A percentile compares a stretch with the other conserved stretches of the same genome.
phyloP scores from a whole-genome alignment of 2,888 invertebrate genomes.

The Melieria picta region DNA sequence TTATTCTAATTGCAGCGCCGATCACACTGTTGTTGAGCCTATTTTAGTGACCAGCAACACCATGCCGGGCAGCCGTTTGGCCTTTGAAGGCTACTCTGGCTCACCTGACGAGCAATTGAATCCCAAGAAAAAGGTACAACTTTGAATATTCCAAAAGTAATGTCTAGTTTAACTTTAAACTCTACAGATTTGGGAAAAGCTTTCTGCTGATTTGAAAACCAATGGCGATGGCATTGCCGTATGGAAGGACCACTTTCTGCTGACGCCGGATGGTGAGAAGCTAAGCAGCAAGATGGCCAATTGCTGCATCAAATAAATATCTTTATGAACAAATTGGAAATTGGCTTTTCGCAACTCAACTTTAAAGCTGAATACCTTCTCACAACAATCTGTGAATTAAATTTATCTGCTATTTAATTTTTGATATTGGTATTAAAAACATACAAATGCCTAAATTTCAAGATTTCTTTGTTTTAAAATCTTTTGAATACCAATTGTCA shows the following conservation, averaged over 20 bases:
- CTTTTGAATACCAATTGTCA: too few relatives aligned
- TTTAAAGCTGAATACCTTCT: neutral
- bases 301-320: constrained; percentile 80
- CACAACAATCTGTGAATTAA: neutral
- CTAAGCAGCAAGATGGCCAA: constrained; percentile 81
- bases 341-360: neutral
- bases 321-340: too few relatives aligned
- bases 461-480: too few relatives aligned
- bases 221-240: constrained; percentile 78
- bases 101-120: constrained; percentile 86
- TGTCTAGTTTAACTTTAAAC: neutral
- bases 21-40: constrained; percentile 86
- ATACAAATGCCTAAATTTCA: too few relatives aligned
- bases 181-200: constrained; percentile 81
- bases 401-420: neutral
- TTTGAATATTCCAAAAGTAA: neutral
- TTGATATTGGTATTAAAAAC: too few relatives aligned
- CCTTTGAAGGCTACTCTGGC: constrained; percentile 86
- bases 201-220: constrained; percentile 82
- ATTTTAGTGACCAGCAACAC: constrained; percentile 80
- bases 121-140: constrained; percentile 88
- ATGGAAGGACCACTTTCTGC: constrained; percentile 85
- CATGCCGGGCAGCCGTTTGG: constrained; percentile 84
- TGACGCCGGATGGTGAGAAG: constrained; percentile 78
- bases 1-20: constrained; percentile 68